Percentiles rank a stretch among this genome's conserved stretches.
Evolutionary conservation across 2,797 vertebrate genomes (phyloP).

Genomic region (Gadopsis bispinosus): DNA sequence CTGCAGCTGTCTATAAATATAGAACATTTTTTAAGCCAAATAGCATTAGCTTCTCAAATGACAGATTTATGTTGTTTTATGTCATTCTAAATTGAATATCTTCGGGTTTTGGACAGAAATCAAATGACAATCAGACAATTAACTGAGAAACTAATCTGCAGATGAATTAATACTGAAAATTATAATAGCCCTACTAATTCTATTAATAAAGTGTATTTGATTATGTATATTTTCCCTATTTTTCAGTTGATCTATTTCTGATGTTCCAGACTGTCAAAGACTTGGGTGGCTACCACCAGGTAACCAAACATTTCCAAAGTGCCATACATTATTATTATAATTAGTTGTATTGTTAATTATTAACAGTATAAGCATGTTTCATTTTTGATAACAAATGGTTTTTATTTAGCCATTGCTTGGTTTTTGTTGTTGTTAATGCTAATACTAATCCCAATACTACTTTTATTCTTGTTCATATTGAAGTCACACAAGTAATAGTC

Average conservation of each 20-base stretch:
- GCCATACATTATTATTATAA: neutral
- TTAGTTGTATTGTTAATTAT: no score
- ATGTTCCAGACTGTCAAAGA: conserved; percentile 84
- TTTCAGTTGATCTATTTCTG: conserved; percentile 84
- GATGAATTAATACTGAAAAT: neutral
- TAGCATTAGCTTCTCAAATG: neutral
- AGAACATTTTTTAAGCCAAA: neutral
- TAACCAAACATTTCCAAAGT: conserved; percentile 51
- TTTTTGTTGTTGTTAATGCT: neutral
- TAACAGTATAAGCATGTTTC: neutral
- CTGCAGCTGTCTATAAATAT: neutral
- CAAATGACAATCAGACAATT: no score
- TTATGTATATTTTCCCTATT: conserved; percentile 12
- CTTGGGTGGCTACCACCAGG: conserved; percentile 85
- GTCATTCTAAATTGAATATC: neutral
- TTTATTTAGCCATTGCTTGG: neutral
- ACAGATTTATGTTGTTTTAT: neutral
- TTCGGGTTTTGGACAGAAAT: neutral
- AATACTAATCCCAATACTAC: neutral
- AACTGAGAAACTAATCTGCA: neutral
- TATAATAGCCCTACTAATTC: neutral
- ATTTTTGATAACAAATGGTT: neutral
- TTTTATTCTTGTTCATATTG: neutral
- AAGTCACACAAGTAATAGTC: neutral
- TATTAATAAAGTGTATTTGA: neutral